Conservation (phyloP, 2,797 vertebrate genomes). For the Mustela erminea region DNA sequence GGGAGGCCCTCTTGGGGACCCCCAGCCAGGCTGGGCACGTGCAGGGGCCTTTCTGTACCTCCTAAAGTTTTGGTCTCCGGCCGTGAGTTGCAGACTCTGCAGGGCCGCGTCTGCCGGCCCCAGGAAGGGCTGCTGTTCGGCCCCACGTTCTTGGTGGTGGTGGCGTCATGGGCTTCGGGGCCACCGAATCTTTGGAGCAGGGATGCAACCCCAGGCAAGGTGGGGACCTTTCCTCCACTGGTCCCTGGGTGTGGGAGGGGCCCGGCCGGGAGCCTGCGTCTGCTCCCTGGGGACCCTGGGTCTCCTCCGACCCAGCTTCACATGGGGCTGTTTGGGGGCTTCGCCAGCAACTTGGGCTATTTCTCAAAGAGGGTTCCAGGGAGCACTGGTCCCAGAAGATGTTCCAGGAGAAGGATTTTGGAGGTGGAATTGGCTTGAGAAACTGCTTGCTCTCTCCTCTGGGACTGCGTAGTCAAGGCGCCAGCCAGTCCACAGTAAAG, state of each 20-base stretch:
- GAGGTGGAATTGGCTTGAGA: neutral
- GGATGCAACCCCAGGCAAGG: neutral
- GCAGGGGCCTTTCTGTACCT: too few species aligned
- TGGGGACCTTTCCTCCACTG: neutral
- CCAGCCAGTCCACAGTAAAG: neutral
- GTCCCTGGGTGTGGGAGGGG: fast-evolving
- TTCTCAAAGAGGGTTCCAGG: constrained; percentile 9
- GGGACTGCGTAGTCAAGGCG: neutral
- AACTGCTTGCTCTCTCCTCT: neutral
- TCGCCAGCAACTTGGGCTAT: fast-evolving
- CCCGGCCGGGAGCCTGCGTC: fast-evolving
- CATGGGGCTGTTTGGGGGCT: fast-evolving
- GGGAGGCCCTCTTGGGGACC: neutral
- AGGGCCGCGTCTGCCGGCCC: neutral
- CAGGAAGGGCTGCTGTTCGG: fast-evolving
- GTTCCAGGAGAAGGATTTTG: neutral
- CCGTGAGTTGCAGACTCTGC: too few species aligned
- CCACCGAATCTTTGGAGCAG: neutral
- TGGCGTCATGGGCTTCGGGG: neutral
- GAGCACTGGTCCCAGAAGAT: neutral
- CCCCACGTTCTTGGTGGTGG: neutral
- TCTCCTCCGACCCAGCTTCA: neutral
- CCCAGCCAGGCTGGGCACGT: fast-evolving
- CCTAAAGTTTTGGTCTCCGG: neutral
- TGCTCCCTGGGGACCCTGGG: neutral